Conservation (phyloP, 2,113 vertebrate species). For the Pseudopodoces humilis region DNA sequence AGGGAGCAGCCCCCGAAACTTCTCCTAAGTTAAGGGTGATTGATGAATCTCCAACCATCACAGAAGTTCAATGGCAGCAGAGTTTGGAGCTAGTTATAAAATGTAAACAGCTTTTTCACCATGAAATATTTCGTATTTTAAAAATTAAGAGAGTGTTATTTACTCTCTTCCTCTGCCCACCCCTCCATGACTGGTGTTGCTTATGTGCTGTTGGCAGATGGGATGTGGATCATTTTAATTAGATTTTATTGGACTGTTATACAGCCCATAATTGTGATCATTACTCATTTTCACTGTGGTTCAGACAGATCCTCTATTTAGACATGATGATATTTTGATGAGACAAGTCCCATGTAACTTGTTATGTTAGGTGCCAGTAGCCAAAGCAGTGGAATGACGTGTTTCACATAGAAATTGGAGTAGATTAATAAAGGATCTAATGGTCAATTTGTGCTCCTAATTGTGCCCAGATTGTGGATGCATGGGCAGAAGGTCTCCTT, state of each 20-base stretch:
- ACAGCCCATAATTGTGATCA: slow-evolving; percentile 78
- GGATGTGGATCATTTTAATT: slow-evolving; percentile 85
- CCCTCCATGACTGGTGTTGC: slow-evolving; percentile 54
- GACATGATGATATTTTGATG: slow-evolving; percentile 77
- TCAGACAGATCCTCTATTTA: slow-evolving; percentile 75
- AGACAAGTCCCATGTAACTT: slow-evolving; percentile 69
- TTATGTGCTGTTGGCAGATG: slow-evolving; percentile 77
- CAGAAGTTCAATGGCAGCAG: background rate
- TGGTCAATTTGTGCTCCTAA: background rate
- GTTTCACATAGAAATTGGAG: background rate
- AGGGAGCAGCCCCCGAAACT: background rate
- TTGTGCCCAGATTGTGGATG: background rate
- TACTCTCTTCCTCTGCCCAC: slow-evolving; percentile 49
- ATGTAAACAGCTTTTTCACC: slow-evolving; percentile 20
- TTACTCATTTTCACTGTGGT: slow-evolving; percentile 82
- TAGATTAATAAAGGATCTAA: background rate
- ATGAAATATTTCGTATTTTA: slow-evolving; percentile 64
- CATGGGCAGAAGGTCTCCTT: background rate
- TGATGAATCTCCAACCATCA: background rate
- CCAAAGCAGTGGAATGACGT: slow-evolving; percentile 22
- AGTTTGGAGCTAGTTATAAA: slow-evolving; percentile 30
- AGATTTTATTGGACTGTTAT: slow-evolving; percentile 85
- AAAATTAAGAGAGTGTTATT: slow-evolving; percentile 54
- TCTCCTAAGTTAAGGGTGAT: background rate
- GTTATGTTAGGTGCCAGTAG: slow-evolving; percentile 41